phyloP scores from a whole-genome alignment of 2,113 vertebrate genomes.

The Ictalurus furcatus region DNA sequence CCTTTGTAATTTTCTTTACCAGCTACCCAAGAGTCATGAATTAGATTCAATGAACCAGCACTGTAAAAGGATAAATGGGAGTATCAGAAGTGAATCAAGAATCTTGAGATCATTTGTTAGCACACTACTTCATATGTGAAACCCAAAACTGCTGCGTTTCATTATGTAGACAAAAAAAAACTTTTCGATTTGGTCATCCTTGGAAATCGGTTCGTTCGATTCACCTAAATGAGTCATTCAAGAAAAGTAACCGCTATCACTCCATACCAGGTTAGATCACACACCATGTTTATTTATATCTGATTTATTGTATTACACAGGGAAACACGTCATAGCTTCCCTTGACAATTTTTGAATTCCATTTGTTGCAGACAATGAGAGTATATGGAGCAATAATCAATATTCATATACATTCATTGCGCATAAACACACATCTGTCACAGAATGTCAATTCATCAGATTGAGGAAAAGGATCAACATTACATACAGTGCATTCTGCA shows the following conservation, averaged over 20 bases:
- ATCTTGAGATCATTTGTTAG: not conserved
- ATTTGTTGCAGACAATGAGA: not conserved
- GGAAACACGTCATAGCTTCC: not conserved
- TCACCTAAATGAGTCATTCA: not conserved
- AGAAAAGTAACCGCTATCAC: not conserved
- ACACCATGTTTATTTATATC: not conserved
- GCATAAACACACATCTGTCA: not conserved
- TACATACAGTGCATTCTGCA: not conserved
- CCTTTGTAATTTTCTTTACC: not conserved
- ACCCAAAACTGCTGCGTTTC: not conserved
- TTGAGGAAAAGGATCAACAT: not conserved
- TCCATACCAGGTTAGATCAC: not conserved
- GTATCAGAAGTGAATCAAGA: not conserved
- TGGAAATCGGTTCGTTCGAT: not conserved
- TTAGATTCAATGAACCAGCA: not conserved
- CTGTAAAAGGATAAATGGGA: not conserved
- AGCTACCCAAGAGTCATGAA: not conserved
- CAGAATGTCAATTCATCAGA: not conserved
- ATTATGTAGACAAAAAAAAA: not conserved
- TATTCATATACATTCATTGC: not conserved
- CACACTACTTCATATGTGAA: not conserved
- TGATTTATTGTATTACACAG: not conserved
- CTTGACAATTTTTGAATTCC: not conserved
- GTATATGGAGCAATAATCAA: not conserved
- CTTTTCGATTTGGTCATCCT: not conserved